phyloP scores from a whole-genome alignment of 2,888 invertebrate genomes.

The Calameuta idolon region DNA sequence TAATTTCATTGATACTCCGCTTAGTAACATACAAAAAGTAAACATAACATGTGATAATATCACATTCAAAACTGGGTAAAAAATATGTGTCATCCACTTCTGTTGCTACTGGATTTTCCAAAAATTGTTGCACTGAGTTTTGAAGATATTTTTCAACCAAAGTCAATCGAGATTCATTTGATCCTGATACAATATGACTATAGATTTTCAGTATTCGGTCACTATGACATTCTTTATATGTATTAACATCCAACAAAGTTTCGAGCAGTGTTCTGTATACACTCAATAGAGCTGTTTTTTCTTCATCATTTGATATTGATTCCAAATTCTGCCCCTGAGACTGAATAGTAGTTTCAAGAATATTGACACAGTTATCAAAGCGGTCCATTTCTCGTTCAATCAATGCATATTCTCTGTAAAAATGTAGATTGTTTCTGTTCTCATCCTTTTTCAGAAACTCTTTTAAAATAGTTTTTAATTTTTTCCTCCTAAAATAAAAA shows the following conservation, averaged over 20 bases:
- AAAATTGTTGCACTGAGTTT: conserved; percentile 42
- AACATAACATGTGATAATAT: conserved; percentile 70
- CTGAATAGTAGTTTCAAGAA: conserved; percentile 69
- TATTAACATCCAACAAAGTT: conserved; percentile 44
- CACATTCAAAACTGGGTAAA: conserved; percentile 69
- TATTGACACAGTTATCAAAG: conserved; percentile 67
- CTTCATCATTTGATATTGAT: conserved; percentile 42
- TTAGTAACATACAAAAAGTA: conserved; percentile 68
- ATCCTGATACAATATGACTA: conserved; percentile 38
- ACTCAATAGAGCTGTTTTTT: conserved; percentile 62
- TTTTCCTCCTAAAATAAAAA: conserved; percentile 61
- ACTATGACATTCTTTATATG: conserved; percentile 37
- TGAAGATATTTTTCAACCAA: conserved; percentile 46
- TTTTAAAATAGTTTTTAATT: conserved; percentile 70
- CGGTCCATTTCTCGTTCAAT: conserved; percentile 72
- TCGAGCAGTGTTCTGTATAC: conserved; percentile 66
- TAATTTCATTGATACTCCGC: conserved; percentile 36
- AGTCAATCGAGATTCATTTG: conserved; percentile 31
- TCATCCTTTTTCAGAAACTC: conserved; percentile 69
- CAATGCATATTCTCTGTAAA: conserved; percentile 75
- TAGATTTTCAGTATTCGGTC: conserved; percentile 41
- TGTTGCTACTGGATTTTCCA: conserved; percentile 27
- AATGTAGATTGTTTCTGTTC: conserved; percentile 71
- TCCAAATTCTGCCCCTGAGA: conserved; percentile 51
- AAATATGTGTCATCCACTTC: conserved; percentile 59